These are phyloP conservation scores for Oscheius sp. DNA, from an alignment of 1,140 invertebrate genomes.

Conservation along the genomic window DNA sequence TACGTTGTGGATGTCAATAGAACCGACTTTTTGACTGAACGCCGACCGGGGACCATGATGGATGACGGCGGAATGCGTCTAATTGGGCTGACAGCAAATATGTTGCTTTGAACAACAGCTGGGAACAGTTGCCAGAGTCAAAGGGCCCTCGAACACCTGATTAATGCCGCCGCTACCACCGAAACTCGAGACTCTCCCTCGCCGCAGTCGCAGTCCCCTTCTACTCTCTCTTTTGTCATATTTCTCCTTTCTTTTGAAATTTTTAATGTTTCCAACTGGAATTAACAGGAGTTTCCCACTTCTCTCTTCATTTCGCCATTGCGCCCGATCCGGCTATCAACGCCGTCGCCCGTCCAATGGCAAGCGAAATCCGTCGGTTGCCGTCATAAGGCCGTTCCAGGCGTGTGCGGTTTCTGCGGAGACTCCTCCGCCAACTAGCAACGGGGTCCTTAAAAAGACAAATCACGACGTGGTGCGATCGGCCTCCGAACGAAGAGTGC, in stretches of 20 bases:
- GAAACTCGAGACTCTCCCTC: background rate
- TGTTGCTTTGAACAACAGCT: slow-evolving; percentile 13
- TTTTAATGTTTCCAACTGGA: background rate
- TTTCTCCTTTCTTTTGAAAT: background rate
- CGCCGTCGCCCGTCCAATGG: background rate
- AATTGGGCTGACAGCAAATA: background rate
- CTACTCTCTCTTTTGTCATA: background rate
- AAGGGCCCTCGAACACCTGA: background rate
- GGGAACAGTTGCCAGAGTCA: slow-evolving; percentile 3
- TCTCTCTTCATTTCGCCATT: background rate
- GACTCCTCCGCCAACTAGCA: background rate
- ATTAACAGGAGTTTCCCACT: background rate
- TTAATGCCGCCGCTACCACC: background rate
- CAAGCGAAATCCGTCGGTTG: background rate
- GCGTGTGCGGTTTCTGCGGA: background rate
- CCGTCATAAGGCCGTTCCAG: background rate
- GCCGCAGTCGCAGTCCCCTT: background rate
- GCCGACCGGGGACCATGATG: background rate
- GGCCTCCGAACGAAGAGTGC: too few species aligned
- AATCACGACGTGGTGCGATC: background rate
- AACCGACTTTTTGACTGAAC: background rate
- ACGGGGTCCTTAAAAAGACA: background rate
- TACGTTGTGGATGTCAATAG: too few species aligned
- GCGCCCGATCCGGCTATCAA: background rate
- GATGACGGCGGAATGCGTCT: background rate